Base-by-base conservation (phyloP, 2,888 invertebrate species). In the Cylloceria caligata region DNA sequence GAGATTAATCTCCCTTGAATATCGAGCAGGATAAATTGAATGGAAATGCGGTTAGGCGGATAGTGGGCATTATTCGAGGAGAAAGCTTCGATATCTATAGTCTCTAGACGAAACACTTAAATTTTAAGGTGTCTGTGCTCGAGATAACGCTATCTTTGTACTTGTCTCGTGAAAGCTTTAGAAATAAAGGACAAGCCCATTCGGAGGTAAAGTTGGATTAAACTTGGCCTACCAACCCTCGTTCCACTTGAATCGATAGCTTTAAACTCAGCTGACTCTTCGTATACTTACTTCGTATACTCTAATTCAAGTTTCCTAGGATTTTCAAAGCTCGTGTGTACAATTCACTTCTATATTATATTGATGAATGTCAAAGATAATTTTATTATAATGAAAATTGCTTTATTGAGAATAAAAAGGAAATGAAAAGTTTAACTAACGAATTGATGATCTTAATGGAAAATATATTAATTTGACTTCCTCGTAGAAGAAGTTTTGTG, bases 121-220 rank as follows among this genome's bases (percentile, higher is more conserved):
- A 67, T 67, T 67, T 47, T 27, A 30, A 30, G 42, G 52, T 39
- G 4, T 4, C n/a, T 16, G 3, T 9, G 24, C 19, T 55, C 11
- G 3, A 9, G 55, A 13, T 6, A n/a, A 24, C 39, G n/a, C 36
- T n/a, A 36, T 39, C 55, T 30, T 60, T 39, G 60, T 16, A 16
- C 60, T 34, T 34, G 60, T n/a, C 34, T 36, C 19, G 60, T 13
- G 34, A 34, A 30, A 57, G 60, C 52, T 69, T 69, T 24, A 11
- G 24, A 6, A 24, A 52, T 16, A 16, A 52, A 13, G n/a, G 36
- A 55, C 24, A 34, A 7, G 21, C 24, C 67, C 52, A 57, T 76
- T 77, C 62, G 67, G 39, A 52, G 72, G 47, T 47, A 68, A 81
- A 67, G 81, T 81, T 72, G 72, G 67, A 81, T 81, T 72, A 71